phyloP scores from a whole-genome alignment of 2,888 invertebrate genomes.

The Fissipunctia ypsillon region DNA sequence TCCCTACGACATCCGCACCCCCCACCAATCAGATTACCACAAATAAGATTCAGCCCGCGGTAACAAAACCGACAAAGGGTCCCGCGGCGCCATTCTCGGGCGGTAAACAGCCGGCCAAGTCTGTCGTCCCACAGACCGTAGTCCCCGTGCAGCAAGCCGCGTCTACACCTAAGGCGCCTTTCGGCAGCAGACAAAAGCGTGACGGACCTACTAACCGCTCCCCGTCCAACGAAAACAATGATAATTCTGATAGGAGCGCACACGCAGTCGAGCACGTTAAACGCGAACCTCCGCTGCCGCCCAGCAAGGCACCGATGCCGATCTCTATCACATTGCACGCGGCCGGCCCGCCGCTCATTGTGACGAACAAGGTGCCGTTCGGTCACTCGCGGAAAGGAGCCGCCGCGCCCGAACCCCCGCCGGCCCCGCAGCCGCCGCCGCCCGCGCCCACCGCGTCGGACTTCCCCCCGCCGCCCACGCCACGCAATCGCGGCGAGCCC shows the following conservation, averaged over 20 bases:
- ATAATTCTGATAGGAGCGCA: conserved; percentile 73
- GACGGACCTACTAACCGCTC: conserved; percentile 83
- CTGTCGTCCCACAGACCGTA: conserved; percentile 84
- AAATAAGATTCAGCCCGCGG: conserved; percentile 78
- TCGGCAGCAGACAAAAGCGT: conserved; percentile 87
- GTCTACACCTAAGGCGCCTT: conserved; percentile 86
- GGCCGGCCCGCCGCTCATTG: conserved; percentile 87
- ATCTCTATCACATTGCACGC: conserved; percentile 88
- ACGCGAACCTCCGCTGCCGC: conserved; percentile 83
- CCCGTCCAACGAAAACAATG: conserved; percentile 80
- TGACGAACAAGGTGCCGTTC: conserved; percentile 87
- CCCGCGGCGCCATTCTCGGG: conserved; percentile 87
- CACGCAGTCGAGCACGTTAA: conserved; percentile 77
- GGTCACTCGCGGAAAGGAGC: conserved; percentile 84
- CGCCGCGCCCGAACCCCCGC: conserved; percentile 78
- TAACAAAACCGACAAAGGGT: conserved; percentile 81
- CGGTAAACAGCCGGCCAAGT: conserved; percentile 84
- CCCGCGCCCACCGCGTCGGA: conserved; percentile 88
- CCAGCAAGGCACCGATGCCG: conserved; percentile 88
- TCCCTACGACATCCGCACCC: conserved; percentile 75
- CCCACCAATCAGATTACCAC: conserved; percentile 72
- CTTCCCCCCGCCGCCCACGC: conserved; percentile 88
- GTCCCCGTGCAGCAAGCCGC: conserved; percentile 86
- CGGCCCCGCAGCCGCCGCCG: conserved; percentile 84
- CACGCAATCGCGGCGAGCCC: conserved; percentile 83